Evolutionary conservation across 2,888 invertebrate species (phyloP), one percentile per base, ranked within the genome.

Genomic region (Drosophila falleni): DNA sequence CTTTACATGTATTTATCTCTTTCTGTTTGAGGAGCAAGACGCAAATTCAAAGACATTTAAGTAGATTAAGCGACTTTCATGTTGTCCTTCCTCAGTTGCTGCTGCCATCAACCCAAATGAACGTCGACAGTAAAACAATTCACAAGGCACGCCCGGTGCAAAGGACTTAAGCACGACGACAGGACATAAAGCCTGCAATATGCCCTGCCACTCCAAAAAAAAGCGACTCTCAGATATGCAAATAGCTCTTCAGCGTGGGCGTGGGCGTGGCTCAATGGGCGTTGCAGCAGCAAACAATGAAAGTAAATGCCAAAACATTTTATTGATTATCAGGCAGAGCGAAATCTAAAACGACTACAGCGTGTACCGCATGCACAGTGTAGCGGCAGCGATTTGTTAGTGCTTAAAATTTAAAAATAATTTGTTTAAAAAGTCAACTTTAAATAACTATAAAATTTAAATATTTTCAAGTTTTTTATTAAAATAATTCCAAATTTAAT

Each of bases 301-400:
- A 89, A 89, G 83, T 85, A 85, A 87, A 89, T 87, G 88, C 86
- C 89, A 89, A 88, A 89, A 87, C 87, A 87, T 89, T 89, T 87
- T 87, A 87, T 87, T 87, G 87, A 87, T 87, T 87, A 87, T 87
- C 88, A 80, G 73, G 56, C 83, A 66, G 55, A 64, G 61, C 42
- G 70, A 56, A 69, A 80, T 70, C 73, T 69, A 67, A 71, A 62
- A 65, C 65, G 55, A 46, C 61, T 35, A 47, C 58, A 53, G 19
- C 10, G 23, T 44, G 26, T 35, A 16, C 31, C n/a, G 51, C 29
- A 16, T 8, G 53, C 58, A 87, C 84, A 72, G 81, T 88, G 74
- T 50, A 5, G 0, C 3, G 0, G 8, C 10, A 8, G 3, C 9
- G 0, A 23, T 9, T 8, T n/a, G 3, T 13, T 13, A 19, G 2